These are phyloP conservation scores for Xestoiulus laeticollis DNA, from an alignment of 2,888 invertebrate species.

Conservation along the genomic window DNA sequence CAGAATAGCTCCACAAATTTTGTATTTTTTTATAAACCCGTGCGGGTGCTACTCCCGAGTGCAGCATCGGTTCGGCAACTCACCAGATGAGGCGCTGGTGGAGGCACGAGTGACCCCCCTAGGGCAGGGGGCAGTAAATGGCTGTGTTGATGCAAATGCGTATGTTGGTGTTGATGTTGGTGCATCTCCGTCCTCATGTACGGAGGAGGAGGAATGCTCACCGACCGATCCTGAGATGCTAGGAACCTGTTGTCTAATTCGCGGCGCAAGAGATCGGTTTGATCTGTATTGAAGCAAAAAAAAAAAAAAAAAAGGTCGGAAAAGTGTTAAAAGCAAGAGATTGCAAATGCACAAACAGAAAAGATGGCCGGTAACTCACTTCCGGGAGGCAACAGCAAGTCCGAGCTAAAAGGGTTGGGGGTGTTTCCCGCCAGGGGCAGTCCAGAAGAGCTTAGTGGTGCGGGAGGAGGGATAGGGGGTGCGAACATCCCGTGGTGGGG, in stretches of 20 bases:
- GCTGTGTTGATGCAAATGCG: slow-evolving; percentile 80
- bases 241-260: slow-evolving; percentile 91
- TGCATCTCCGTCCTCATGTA: slow-evolving; percentile 85
- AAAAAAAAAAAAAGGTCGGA: background rate
- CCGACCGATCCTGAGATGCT: slow-evolving; percentile 71
- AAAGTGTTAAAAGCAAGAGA: background rate
- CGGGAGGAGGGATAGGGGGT: slow-evolving; percentile 57
- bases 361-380: slow-evolving; percentile 55
- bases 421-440: slow-evolving; percentile 56
- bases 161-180: slow-evolving; percentile 93
- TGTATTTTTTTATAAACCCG: too few species aligned
- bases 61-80: slow-evolving; percentile 15
- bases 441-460: slow-evolving; percentile 57
- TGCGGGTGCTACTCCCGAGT: too few species aligned
- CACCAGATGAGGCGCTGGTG: slow-evolving; percentile 61
- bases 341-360: background rate
- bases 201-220: slow-evolving; percentile 68
- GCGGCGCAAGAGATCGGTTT: slow-evolving; percentile 79
- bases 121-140: slow-evolving; percentile 65
- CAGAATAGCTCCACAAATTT: too few species aligned
- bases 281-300: slow-evolving; percentile 55
- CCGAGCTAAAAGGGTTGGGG: slow-evolving; percentile 57
- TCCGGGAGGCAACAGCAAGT: slow-evolving; percentile 58
- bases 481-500: slow-evolving; percentile 58
- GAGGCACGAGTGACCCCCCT: slow-evolving; percentile 70